Conservation (phyloP, 92 coral and sea anemone genomes). For the Palythoa caribaeorum region DNA sequence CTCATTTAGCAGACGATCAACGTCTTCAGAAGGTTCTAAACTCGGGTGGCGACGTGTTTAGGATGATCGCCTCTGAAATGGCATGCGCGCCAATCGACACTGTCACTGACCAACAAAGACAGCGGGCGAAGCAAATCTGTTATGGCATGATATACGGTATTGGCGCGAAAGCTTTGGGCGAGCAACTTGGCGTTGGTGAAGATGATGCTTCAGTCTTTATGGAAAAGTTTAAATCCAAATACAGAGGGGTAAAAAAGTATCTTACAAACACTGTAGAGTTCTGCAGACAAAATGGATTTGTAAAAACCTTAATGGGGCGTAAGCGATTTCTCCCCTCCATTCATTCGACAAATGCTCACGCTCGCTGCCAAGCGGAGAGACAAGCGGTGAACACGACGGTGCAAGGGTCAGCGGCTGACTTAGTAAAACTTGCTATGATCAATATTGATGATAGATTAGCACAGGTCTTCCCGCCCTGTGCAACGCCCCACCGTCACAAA, state of each 20-base stretch:
- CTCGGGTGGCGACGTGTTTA: conserved; percentile 97
- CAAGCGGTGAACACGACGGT: conserved; percentile 99
- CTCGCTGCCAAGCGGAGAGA: conserved; percentile 94
- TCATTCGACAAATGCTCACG: conserved; percentile 82
- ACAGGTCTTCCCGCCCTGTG: conserved; percentile 75
- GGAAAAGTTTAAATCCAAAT: conserved; percentile 89
- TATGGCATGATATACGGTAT: conserved; percentile 97
- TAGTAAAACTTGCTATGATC: conserved; percentile 94
- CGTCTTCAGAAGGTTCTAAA: conserved; percentile 86
- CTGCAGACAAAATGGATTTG: conserved; percentile 88
- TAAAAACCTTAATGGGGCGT: conserved; percentile 83
- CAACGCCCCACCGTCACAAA: conserved; percentile 80
- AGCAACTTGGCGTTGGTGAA: conserved; percentile 82
- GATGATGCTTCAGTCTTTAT: conserved; percentile 90
- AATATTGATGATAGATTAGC: conserved; percentile 86
- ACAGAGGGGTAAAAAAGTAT: conserved; percentile 80
- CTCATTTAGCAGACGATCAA: conserved; percentile 88
- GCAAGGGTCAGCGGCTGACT: conserved; percentile 99
- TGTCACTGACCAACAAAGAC: conserved; percentile 87
- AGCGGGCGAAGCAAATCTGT: conserved; percentile 96
- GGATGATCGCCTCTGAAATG: conserved; percentile 94
- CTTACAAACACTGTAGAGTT: conserved; percentile 84
- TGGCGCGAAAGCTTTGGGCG: conserved; percentile 96
- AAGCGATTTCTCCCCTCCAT: conserved; percentile 89
- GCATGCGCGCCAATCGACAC: conserved; percentile 76